Evolutionary conservation across 2,888 invertebrate species (phyloP).

Genomic region (Drosophila anomalata): DNA sequence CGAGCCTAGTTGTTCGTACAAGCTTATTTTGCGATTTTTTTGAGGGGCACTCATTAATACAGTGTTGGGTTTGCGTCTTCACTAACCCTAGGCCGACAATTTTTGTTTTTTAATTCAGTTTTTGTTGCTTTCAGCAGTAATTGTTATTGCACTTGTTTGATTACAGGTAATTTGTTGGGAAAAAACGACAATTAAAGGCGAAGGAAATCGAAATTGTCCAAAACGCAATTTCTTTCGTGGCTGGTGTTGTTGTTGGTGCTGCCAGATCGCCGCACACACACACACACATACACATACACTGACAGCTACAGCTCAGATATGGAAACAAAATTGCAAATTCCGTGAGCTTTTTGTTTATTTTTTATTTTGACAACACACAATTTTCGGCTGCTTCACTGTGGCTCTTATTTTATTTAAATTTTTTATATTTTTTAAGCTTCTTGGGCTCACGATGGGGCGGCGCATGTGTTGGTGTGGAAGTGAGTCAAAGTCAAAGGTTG

Average conservation of each 20-base stretch:
- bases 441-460: conserved; percentile 6
- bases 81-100: conserved; percentile 1
- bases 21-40: conserved; percentile 34
- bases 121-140: background rate
- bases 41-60: conserved; percentile 47
- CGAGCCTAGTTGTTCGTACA: conserved; percentile 32
- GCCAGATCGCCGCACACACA: conserved; percentile 67
- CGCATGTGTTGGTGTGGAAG: conserved; percentile 33
- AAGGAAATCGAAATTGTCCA: conserved; percentile 65
- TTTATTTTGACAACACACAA: conserved; percentile 59
- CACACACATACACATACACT: conserved; percentile 17
- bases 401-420: conserved; percentile 45
- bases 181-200: conserved; percentile 29
- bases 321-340: conserved; percentile 66
- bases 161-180: conserved; percentile 6
- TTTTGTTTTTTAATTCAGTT: background rate
- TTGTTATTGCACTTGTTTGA: conserved; percentile 24
- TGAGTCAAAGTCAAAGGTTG: conserved; percentile 57
- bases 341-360: conserved; percentile 59
- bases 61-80: conserved; percentile 17
- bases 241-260: conserved; percentile 70
- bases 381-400: conserved; percentile 10
- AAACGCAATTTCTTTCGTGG: conserved; percentile 71
- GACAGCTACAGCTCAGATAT: conserved; percentile 10
- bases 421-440: conserved; percentile 52